Evolutionary conservation across 2,888 invertebrate genomes (phyloP).

Genomic region (Stenodera caucasica): DNA sequence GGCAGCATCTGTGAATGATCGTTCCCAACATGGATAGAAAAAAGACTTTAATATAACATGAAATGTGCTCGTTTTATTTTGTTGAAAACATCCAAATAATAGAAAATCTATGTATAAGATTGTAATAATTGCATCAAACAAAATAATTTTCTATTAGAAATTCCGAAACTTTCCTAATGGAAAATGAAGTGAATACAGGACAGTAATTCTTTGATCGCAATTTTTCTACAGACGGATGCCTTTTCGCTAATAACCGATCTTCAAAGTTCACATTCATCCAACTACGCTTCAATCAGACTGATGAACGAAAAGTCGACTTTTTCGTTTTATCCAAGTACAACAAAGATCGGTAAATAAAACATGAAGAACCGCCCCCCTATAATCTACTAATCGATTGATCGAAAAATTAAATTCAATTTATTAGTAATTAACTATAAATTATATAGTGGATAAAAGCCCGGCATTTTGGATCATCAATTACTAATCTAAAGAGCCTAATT

Average conservation of each 20-base stretch:
- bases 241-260: not conserved
- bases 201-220: not conserved
- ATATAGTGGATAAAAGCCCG: not conserved
- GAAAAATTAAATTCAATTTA: too few relatives aligned
- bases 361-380: too few relatives aligned
- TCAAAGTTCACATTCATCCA: not conserved
- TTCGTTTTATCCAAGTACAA: not conserved
- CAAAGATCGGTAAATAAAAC: not conserved
- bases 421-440: too few relatives aligned
- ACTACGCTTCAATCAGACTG: conserved; percentile 3
- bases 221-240: not conserved
- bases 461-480: not conserved
- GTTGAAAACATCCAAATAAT: conserved; percentile 24
- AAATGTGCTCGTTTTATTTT: conserved; percentile 19
- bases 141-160: not conserved
- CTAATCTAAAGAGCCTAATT: not conserved
- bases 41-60: conserved; percentile 33
- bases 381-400: too few relatives aligned
- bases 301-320: not conserved
- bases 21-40: conserved; percentile 31
- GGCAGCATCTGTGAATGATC: conserved; percentile 31
- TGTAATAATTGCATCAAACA: not conserved
- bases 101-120: not conserved
- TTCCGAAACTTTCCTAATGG: too few relatives aligned
- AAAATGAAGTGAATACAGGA: not conserved